Conservation (phyloP, 2,888 invertebrate genomes). For the Ormia ochracea region DNA sequence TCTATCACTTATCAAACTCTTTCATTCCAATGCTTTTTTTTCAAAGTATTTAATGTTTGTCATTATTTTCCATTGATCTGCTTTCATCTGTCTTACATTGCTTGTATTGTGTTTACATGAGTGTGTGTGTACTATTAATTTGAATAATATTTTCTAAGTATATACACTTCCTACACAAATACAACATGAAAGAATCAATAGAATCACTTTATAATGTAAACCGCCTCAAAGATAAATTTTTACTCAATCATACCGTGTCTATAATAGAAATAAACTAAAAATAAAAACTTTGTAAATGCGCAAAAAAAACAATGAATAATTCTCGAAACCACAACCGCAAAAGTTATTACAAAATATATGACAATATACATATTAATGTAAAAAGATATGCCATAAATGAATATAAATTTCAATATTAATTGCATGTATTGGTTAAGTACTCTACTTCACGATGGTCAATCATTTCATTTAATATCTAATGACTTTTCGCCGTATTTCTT, state of each 20-base stretch:
- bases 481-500: too few species aligned
- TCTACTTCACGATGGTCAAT: neutral
- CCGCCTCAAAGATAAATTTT: constrained; percentile 59
- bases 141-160: neutral
- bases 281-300: constrained; percentile 46
- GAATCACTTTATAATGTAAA: constrained; percentile 30
- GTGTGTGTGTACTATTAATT: neutral
- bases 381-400: neutral
- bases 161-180: constrained; percentile 42
- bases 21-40: neutral
- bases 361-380: neutral
- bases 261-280: constrained; percentile 12
- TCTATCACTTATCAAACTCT: neutral
- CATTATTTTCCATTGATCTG: neutral
- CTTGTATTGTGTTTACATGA: constrained; percentile 7
- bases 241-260: constrained; percentile 28
- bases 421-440: neutral
- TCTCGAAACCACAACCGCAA: constrained; percentile 9
- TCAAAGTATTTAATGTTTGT: neutral
- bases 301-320: constrained; percentile 50
- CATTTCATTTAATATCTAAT: too few species aligned
- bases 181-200: neutral
- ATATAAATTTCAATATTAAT: constrained; percentile 21
- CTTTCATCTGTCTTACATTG: constrained; percentile 3
- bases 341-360: constrained; percentile 16